Base-by-base conservation (phyloP, 1,140 invertebrate species). In the Helicoverpa zea region DNA sequence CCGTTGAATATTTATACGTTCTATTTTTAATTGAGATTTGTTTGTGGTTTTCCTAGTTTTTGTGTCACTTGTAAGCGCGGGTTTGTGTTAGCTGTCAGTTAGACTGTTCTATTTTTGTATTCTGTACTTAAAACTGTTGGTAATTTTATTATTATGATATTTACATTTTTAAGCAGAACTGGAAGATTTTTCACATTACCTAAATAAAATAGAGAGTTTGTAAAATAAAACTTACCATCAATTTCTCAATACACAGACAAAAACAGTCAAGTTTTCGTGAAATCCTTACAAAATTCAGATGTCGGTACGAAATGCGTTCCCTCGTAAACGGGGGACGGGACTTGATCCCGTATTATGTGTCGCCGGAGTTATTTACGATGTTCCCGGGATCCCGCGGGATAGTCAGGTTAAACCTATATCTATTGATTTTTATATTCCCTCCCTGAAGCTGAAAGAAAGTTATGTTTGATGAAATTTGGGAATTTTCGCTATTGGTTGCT, bases 351-450 rank as follows among this genome's bases (percentile, higher is more conserved):
- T 68, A 74, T 83, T 85, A 79, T 86, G 58, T 86, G 80, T 74
- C 54, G 58, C 43, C 61, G 70, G 70, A 79, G 86, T 83, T 87
- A 86, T 87, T 87, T 87, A 87, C 86, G 86, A 84, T 63, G 72
- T 72, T 59, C 61, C 58, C 18, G n/a, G 52, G 13, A 74, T 76
- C 68, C 68, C 75, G 56, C 35, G 51, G 64, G 56, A 79, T 66
- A 16, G 5, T 14, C n/a, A 43, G 61, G 47, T 66, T 66, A 16
- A 77, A 64, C 75, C 64, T 56, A 54, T 77, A 52, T n/a, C 74
- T 63, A 63, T 52, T 64, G 59, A 52, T 77, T 64, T 75, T 75
- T 75, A 61, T 70, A 52, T 70, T 52, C 14, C 7, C 4, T 54
- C 70, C 18, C 9, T 75, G 4, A 63, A 14, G 16, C 1, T 59